These are phyloP conservation scores for Acleris emargana DNA, from an alignment of 2,888 invertebrate species.

Conservation along the genomic window DNA sequence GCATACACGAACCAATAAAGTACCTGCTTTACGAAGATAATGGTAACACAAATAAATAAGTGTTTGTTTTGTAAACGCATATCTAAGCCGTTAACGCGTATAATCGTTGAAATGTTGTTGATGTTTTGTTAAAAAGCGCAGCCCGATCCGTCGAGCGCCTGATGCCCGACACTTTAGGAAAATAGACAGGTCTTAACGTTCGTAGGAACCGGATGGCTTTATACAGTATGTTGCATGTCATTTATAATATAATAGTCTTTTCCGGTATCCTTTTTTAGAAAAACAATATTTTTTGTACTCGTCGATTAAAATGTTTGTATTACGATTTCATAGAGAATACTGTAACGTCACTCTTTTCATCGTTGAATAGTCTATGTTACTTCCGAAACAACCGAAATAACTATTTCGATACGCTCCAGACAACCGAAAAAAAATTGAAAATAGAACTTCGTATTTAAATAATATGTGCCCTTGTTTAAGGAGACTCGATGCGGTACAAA, in stretches of 20 bases:
- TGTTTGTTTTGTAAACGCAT: slow-evolving; percentile 53
- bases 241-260: slow-evolving; percentile 7
- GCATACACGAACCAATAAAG: slow-evolving; percentile 14
- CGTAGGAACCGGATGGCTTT: slow-evolving; percentile 51
- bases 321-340: too few relatives aligned
- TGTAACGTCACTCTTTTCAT: too few relatives aligned
- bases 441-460: too few relatives aligned
- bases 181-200: slow-evolving; percentile 67
- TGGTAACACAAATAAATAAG: slow-evolving; percentile 54
- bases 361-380: too few relatives aligned
- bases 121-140: slow-evolving; percentile 68
- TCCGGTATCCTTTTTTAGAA: too few relatives aligned
- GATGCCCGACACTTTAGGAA: slow-evolving; percentile 67
- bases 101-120: slow-evolving; percentile 66
- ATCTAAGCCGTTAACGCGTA: slow-evolving; percentile 52
- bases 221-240: slow-evolving; percentile 47
- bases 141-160: slow-evolving; percentile 55
- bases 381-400: too few relatives aligned
- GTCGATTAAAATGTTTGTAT: too few relatives aligned
- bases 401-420: too few relatives aligned
- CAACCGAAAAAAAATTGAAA: too few relatives aligned
- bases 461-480: too few relatives aligned
- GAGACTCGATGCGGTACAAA: too few relatives aligned
- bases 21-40: slow-evolving; percentile 28
- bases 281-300: too few relatives aligned